These are phyloP conservation scores for Clytia hemisphaerica DNA, from an alignment of 30 jellyfish, hydroid and myxozoan species.

Conservation along the genomic window DNA sequence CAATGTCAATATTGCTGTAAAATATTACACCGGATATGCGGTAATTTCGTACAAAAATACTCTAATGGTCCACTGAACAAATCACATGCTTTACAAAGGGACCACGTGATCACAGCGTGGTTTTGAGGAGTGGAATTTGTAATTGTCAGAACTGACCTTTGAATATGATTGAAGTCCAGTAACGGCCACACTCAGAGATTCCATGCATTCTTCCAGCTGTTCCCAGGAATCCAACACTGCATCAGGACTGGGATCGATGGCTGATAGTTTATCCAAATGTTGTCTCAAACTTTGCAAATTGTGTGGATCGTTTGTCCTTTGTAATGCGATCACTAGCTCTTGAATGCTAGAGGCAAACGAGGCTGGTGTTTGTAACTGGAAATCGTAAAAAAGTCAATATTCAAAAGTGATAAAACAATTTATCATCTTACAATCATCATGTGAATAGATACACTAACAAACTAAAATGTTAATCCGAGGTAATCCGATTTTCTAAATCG, in stretches of 20 bases:
- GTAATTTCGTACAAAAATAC: too few relatives aligned
- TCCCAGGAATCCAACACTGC: slow-evolving; percentile 90
- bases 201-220: slow-evolving; percentile 54
- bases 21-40: too few relatives aligned
- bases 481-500: too few relatives aligned
- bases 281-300: slow-evolving; percentile 64
- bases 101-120: too few relatives aligned
- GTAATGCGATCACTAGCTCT: slow-evolving; percentile 90
- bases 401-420: not conserved
- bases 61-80: too few relatives aligned
- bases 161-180: slow-evolving; percentile 82
- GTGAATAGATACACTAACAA: not conserved
- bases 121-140: too few relatives aligned
- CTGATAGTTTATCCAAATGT: slow-evolving; percentile 72
- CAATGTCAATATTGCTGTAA: too few relatives aligned
- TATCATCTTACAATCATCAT: not conserved
- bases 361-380: slow-evolving; percentile 95
- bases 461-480: too few relatives aligned
- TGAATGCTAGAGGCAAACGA: slow-evolving; percentile 96
- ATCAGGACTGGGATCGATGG: slow-evolving; percentile 96
- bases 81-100: too few relatives aligned
- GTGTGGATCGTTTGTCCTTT: slow-evolving; percentile 92
- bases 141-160: too few relatives aligned
- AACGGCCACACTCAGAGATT: slow-evolving; percentile 54
- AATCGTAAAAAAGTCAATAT: not conserved